Conservation (phyloP, 2,888 invertebrate genomes). For the Subacronicta megacephala region DNA sequence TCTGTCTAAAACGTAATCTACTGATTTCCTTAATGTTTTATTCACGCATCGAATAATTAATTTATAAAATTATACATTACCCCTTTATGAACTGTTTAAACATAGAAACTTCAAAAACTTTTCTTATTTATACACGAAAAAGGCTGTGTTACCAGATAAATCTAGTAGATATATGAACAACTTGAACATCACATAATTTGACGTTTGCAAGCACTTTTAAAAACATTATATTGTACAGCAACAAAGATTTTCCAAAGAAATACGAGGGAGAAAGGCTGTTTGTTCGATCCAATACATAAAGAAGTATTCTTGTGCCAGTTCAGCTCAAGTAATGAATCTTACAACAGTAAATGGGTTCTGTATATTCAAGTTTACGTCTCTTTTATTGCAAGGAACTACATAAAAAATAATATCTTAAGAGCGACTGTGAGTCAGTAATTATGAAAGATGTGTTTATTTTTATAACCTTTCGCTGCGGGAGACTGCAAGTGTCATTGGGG, state of each 20-base stretch:
- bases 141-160: background rate
- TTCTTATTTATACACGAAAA: background rate
- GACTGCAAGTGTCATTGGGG: constrained; percentile 35
- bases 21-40: constrained; percentile 16
- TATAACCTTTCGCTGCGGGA: constrained; percentile 51
- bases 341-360: constrained; percentile 27
- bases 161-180: constrained; percentile 2
- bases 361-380: constrained; percentile 37
- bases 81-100: background rate
- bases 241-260: constrained; percentile 23
- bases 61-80: constrained; percentile 8
- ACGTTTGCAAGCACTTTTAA: background rate
- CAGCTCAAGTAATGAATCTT: constrained; percentile 28
- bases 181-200: constrained; percentile 4
- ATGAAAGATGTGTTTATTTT: constrained; percentile 49
- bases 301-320: constrained; percentile 17
- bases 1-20: constrained; percentile 8
- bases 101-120: constrained; percentile 4
- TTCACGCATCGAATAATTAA: constrained; percentile 19
- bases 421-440: constrained; percentile 33
- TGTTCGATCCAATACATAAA: constrained; percentile 23
- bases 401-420: constrained; percentile 37
- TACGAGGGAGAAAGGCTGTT: constrained; percentile 2
- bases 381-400: constrained; percentile 45
- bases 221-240: constrained; percentile 4